A percentile compares a stretch with the other conserved stretches of the same genome.
phyloP scores from a whole-genome alignment of 2,797 vertebrate species.

The Scomberomorus guttatus region DNA sequence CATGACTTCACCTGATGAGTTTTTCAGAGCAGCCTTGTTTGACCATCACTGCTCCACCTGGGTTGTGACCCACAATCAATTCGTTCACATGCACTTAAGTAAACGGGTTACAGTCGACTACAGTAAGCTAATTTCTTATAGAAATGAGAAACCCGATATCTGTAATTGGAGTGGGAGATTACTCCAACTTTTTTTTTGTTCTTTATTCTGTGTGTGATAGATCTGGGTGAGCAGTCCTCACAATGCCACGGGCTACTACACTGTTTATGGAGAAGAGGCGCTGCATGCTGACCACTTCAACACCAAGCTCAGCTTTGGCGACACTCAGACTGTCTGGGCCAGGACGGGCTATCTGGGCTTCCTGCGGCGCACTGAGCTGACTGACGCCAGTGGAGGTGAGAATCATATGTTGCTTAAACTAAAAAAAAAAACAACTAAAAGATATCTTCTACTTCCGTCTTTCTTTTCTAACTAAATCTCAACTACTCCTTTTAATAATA shows the following conservation, averaged over 20 bases:
- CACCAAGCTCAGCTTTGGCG: constrained; percentile 94
- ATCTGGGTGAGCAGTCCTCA: constrained; percentile 98
- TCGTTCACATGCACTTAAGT: not conserved
- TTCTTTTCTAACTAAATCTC: not conserved
- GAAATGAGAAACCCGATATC: no score
- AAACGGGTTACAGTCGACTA: not conserved
- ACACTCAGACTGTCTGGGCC: constrained; percentile 95
- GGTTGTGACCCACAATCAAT: not conserved
- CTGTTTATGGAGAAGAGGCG: constrained; percentile 94
- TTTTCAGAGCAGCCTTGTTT: not conserved
- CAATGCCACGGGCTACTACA: constrained; percentile 96
- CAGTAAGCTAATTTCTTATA: not conserved
- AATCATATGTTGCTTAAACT: not conserved
- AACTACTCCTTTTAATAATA: not conserved
- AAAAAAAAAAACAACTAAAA: constrained; percentile 1
- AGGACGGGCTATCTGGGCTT: constrained; percentile 97
- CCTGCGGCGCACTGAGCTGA: constrained; percentile 95
- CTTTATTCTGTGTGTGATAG: constrained; percentile 74
- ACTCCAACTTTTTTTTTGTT: no score
- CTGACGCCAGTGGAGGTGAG: constrained; percentile 95
- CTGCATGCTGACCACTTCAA: constrained; percentile 96
- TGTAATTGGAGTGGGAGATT: no score
- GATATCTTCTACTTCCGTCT: not conserved
- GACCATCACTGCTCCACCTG: not conserved
- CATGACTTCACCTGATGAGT: not conserved